phyloP scores from a whole-genome alignment of 2,113 vertebrate genomes.

The Sardina pilchardus region DNA sequence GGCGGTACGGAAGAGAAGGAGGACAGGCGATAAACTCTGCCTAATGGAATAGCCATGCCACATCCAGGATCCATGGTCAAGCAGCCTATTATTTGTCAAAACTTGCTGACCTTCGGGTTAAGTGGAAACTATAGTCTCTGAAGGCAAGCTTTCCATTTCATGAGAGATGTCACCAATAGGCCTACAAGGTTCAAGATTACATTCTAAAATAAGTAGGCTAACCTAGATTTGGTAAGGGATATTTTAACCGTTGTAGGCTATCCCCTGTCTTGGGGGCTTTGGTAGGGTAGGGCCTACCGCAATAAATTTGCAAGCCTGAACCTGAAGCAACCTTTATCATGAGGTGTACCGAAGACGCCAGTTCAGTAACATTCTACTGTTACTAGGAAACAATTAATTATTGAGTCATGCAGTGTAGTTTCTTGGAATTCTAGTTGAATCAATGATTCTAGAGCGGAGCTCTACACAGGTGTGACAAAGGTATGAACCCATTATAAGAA shows the following conservation, averaged over 20 bases:
- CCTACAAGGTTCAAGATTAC: no score
- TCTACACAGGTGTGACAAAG: not conserved
- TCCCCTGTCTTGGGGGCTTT: no score
- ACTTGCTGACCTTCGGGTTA: not conserved
- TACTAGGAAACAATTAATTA: not conserved
- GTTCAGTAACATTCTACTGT: not conserved
- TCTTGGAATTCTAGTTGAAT: not conserved
- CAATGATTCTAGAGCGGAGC: no score
- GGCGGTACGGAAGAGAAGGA: not conserved
- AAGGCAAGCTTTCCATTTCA: no score
- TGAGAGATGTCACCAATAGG: no score
- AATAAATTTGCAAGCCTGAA: no score
- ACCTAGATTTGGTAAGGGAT: no score
- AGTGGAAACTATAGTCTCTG: no score
- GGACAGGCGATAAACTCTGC: not conserved
- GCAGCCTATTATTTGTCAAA: not conserved
- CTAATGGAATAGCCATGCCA: not conserved
- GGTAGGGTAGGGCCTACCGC: no score
- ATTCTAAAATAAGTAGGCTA: no score
- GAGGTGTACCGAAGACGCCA: not conserved
- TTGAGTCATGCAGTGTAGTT: not conserved
- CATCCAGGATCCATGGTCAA: not conserved
- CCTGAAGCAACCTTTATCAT: not conserved
- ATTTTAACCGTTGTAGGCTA: no score
- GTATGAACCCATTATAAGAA: no score